Percentiles rank a stretch among this genome's conserved stretches.
Evolutionary conservation across 2,113 vertebrate species (phyloP).

Genomic region (Planiliza haematocheilus): DNA sequence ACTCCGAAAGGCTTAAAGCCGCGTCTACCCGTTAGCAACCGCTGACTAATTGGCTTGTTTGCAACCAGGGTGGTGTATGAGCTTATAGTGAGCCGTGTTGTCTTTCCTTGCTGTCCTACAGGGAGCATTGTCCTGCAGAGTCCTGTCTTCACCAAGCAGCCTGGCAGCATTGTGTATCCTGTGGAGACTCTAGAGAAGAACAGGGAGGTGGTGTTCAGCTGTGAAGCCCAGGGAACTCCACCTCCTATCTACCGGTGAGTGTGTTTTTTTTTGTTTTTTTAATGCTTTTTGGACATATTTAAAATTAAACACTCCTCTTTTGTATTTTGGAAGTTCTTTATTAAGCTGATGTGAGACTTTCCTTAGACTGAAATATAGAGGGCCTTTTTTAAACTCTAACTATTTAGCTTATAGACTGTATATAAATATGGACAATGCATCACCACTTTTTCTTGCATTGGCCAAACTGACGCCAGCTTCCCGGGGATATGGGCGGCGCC

Average conservation of each 20-base stretch:
- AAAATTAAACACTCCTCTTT: not conserved
- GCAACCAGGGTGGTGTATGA: conserved; percentile 44
- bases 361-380: not conserved
- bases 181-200: conserved; percentile 92
- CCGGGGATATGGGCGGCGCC: no score
- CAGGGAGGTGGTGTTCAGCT: conserved; percentile 93
- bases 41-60: conserved; percentile 71
- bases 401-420: no score
- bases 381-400: not conserved
- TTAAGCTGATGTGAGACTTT: not conserved
- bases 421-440: no score
- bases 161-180: conserved; percentile 91
- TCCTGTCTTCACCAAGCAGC: conserved; percentile 92
- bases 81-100: conserved; percentile 41
- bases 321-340: not conserved
- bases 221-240: conserved; percentile 92
- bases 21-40: conserved; percentile 44
- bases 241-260: conserved; percentile 89
- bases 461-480: no score
- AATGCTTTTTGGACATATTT: no score
- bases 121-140: conserved; percentile 87
- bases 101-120: conserved; percentile 73
- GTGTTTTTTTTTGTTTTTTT: no score
- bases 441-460: no score
- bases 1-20: conserved; percentile 56